Percentiles rank a stretch among this genome's conserved stretches.
Conservation (phyloP, 2,797 vertebrate genomes). For the Takifugu rubripes region DNA sequence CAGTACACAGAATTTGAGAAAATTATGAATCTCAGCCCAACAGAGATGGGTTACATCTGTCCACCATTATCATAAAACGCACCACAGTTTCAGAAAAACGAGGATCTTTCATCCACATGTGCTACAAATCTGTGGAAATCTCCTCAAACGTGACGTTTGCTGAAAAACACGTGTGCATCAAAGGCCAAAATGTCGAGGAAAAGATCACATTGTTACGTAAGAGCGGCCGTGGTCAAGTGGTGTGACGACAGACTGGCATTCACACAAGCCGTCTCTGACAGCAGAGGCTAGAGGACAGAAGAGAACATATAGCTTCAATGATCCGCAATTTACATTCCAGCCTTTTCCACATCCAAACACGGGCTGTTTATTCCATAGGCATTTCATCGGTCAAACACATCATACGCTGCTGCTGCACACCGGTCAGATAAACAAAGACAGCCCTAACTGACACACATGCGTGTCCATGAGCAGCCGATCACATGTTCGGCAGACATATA, state of each 20-base stretch:
- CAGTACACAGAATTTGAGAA: no score
- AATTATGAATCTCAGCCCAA: no score
- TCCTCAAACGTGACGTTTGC: no score
- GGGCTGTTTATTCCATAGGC: constrained; percentile 45
- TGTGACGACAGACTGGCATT: constrained; percentile 16
- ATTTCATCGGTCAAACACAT: constrained; percentile 33
- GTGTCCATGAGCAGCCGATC: constrained; percentile 21
- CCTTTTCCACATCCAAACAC: constrained; percentile 36
- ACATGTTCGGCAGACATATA: constrained; percentile 14
- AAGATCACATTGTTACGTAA: constrained; percentile 1
- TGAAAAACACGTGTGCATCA: neutral
- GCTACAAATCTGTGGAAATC: neutral
- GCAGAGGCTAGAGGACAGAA: constrained; percentile 6
- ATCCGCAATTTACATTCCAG: constrained; percentile 34
- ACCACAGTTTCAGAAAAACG: neutral
- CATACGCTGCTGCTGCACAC: neutral
- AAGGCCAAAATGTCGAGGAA: neutral
- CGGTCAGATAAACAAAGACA: constrained; percentile 13
- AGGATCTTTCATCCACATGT: neutral
- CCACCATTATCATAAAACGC: no score
- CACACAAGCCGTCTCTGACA: constrained; percentile 27
- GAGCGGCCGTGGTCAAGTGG: constrained; percentile 3
- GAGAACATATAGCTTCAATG: constrained; percentile 49
- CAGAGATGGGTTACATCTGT: no score
- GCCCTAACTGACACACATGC: constrained; percentile 8